Percentiles rank a stretch among this genome's conserved stretches.
phyloP scores from a whole-genome alignment of 2,888 invertebrate genomes.

The Leuctra nigra region DNA sequence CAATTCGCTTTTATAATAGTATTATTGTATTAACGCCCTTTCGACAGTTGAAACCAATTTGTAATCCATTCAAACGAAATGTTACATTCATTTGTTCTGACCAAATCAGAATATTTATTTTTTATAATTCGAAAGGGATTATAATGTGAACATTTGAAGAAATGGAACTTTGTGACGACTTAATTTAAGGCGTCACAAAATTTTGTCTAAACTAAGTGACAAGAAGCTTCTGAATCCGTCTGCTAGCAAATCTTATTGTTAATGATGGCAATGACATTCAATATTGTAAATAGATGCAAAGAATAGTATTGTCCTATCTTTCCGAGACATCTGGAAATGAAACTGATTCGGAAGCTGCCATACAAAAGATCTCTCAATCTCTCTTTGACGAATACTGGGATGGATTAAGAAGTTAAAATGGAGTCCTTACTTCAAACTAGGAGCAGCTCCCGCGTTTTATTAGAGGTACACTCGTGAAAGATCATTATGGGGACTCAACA shows the following conservation, averaged over 20 bases:
- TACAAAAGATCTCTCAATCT: constrained; percentile 18
- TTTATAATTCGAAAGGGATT: too few species aligned
- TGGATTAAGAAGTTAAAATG: not conserved
- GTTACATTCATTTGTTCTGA: too few species aligned
- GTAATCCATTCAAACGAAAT: too few species aligned
- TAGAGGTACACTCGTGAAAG: too few species aligned
- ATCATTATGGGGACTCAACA: too few species aligned
- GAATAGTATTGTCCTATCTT: constrained; percentile 11
- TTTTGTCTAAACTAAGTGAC: not conserved
- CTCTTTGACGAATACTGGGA: not conserved
- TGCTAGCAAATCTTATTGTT: constrained; percentile 10
- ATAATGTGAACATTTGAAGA: too few species aligned
- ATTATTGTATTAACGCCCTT: too few species aligned
- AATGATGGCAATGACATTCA: constrained; percentile 19
- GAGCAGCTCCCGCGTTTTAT: constrained; percentile 1
- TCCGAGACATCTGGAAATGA: constrained; percentile 11
- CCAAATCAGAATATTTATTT: too few species aligned
- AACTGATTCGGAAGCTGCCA: constrained; percentile 17
- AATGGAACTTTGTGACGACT: too few species aligned
- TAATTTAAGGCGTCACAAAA: constrained; percentile 12
- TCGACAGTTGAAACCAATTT: too few species aligned
- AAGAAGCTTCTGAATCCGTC: not conserved
- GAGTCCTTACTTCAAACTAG: not conserved
- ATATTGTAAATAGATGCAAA: constrained; percentile 23
- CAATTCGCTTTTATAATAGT: too few species aligned